Percentiles rank a stretch among this genome's conserved stretches.
phyloP scores from a whole-genome alignment of 2,888 invertebrate genomes.

The Lasioglossum lativentre region DNA sequence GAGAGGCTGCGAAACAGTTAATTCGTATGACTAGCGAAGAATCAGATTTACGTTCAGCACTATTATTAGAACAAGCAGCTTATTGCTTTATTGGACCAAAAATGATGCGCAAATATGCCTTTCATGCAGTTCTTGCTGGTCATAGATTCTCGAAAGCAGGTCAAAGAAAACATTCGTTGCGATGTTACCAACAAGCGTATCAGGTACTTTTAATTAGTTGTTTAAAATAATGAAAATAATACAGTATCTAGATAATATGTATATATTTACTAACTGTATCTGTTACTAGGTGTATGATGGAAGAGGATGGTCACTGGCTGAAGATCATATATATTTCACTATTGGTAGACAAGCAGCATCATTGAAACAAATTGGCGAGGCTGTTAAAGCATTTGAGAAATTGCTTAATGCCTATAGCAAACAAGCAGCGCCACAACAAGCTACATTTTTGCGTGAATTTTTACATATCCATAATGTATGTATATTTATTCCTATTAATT shows the following conservation, averaged over 20 bases:
- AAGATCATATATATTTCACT: conserved; percentile 98
- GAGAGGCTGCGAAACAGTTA: conserved; percentile 97
- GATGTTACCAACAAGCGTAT: conserved; percentile 96
- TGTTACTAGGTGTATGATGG: conserved; percentile 88
- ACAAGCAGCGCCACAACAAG: conserved; percentile 91
- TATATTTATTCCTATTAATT: conserved; percentile 39
- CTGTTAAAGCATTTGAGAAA: conserved; percentile 91
- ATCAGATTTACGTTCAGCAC: conserved; percentile 97
- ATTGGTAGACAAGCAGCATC: conserved; percentile 95
- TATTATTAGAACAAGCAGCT: conserved; percentile 97
- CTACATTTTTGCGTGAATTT: conserved; percentile 94
- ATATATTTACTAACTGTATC: conserved; percentile 6
- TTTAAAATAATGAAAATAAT: neutral
- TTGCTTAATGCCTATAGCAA: conserved; percentile 90
- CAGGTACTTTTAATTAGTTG: conserved; percentile 86
- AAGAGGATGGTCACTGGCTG: conserved; percentile 95
- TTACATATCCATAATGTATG: conserved; percentile 92
- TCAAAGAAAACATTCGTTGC: conserved; percentile 95
- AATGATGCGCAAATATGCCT: conserved; percentile 96
- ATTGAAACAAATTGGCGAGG: conserved; percentile 89
- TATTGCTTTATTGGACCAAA: conserved; percentile 93
- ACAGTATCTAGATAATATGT: neutral
- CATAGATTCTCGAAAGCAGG: conserved; percentile 97
- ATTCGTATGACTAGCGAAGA: conserved; percentile 99
- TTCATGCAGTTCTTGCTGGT: conserved; percentile 98